Base-by-base conservation (phyloP, 2,888 invertebrate genomes). In the Epiblema foenella region DNA sequence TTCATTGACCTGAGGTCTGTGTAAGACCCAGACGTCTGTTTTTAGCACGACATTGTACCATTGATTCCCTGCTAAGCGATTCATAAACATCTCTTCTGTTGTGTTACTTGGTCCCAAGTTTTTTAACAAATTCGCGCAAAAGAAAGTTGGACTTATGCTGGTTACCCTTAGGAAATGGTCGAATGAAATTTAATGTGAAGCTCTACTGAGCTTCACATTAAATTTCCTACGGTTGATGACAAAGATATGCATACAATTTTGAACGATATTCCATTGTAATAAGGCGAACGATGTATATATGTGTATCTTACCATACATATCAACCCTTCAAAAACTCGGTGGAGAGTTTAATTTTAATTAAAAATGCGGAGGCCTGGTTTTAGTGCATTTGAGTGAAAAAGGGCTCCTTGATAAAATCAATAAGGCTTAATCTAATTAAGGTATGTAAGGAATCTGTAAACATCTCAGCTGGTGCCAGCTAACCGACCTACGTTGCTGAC, bases 331-430 rank as follows among this genome's bases (percentile, higher is more conserved):
- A 75, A 75, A 76, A 71, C 75, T 74, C 74, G 69, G 51, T 72
- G 69, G 60, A 76, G 74, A 78, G 77, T 77, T 77, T 76, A 77
- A 75, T 78, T 78, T 78, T 79, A 78, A 79, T 80, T 78, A 77
- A 69, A 73, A 67, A 59, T 39, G 68, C 62, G 69, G 12, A 52
- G 52, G 54, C 24, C 63, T 60, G 66, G 68, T 58, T 59, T 51
- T 77, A 24, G 24, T 24, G 24, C 24, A 74, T 74, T 68, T 74
- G 68, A 62, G 59, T 71, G 74, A 70, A 76, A 70, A 72, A 69
- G 69, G 58, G 49, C 49, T 71, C 65, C 68, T 51, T 66, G 68
- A 72, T 73, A 58, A 60, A 73, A 62, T 65, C 68, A 65, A 75
- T 18, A 54, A 9, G 51, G 46, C n/a, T 15, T 17, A 8, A 17